Conservation (phyloP, 2,888 invertebrate species). For the Tipula unca region DNA sequence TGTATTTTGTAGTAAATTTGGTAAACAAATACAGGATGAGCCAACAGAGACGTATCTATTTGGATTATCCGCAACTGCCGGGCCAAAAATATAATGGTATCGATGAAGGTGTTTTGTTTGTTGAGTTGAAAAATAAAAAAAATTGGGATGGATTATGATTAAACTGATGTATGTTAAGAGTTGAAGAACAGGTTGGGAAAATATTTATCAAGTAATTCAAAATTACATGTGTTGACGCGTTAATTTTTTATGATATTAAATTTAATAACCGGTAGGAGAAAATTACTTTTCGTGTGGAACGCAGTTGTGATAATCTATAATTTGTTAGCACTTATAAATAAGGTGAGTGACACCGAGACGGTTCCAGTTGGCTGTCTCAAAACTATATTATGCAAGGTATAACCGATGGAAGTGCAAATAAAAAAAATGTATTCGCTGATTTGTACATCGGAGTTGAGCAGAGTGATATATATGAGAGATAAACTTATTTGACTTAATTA, state of each 20-base stretch:
- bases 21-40: too few species aligned
- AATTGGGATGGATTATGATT: conserved; percentile 2
- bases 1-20: too few species aligned
- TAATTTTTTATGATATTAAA: neutral
- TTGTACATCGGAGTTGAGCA: too few species aligned
- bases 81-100: too few species aligned
- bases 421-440: neutral
- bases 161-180: too few species aligned
- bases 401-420: neutral
- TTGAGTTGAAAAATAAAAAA: too few species aligned
- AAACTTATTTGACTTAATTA: too few species aligned
- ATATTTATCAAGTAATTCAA: neutral
- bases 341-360: neutral
- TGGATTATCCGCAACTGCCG: too few species aligned
- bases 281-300: neutral
- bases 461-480: too few species aligned
- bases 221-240: neutral
- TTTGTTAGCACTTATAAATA: neutral
- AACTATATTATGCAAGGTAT: neutral
- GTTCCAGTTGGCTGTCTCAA: neutral
- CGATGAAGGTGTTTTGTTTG: too few species aligned
- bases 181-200: neutral
- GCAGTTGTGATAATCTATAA: neutral
- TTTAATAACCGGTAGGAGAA: neutral
- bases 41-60: too few species aligned